Base-by-base conservation (phyloP, 2,888 invertebrate genomes). In the Epistrophella euchroma region DNA sequence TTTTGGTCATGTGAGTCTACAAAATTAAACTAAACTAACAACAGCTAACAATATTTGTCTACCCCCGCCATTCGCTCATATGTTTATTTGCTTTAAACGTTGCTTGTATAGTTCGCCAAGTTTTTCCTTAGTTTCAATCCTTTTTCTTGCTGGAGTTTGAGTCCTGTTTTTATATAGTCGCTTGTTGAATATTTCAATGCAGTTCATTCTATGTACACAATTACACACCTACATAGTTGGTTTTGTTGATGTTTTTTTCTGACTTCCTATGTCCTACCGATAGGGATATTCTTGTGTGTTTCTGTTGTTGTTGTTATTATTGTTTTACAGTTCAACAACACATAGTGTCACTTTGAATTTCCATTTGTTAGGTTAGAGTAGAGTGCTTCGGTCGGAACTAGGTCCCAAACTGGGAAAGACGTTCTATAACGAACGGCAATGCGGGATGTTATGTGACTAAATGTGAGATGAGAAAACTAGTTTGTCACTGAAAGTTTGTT, bases 121-220 rank as follows among this genome's bases (percentile, higher is more conserved):
- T 43, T 43, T n/a, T 43, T 43, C 43, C 22, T 19, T 62, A 17
- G 55, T 62, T 74, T 32, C 17, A 43, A 50, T 47, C 50, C 35
- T 28, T 74, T 19, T 25, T 64, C 2, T 19, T 70, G 55, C 37
- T 28, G 15, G 15, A 37, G 25, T 60, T 28, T 17, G 15, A 37
- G 25, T 60, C 19, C 25, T 35, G 60, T 56, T 64, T 81, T 45
- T 64, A 64, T 64, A 66, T 62, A 50, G 56, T 66, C 76, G 75
- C 80, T 81, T 81, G 70, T 81, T 81, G 80, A 81, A 81, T 81
- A 71, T 50, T 80, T 70, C 55, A 70, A 28, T 43, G 1, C 11
- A 40, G 55, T 37, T n/a, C 22, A 35, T 22, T 7, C 32, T 32
- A 0, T 5, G 9, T 15, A 15, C 37, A n/a, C 45, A 19, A 3